Evolutionary conservation across 2,113 vertebrate genomes (phyloP).

Genomic region (Syngnathoides biaculeatus): DNA sequence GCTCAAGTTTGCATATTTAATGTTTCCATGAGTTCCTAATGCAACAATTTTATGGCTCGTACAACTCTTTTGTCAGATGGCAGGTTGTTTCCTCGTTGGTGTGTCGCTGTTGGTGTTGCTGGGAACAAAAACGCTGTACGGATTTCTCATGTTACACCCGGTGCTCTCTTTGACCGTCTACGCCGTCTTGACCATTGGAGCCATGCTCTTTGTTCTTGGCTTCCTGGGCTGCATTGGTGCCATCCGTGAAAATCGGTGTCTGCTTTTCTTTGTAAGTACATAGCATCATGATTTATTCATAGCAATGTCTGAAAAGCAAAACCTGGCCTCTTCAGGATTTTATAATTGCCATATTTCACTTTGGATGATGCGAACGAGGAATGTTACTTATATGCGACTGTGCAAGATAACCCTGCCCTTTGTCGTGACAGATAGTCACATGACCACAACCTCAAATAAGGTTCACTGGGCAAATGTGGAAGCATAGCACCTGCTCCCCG

Average conservation of each 20-base stretch:
- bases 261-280: constrained; percentile 91
- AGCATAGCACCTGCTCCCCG: neutral
- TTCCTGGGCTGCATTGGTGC: constrained; percentile 96
- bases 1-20: neutral
- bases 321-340: no score
- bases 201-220: constrained; percentile 91
- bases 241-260: constrained; percentile 92
- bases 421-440: no score
- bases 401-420: no score
- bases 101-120: constrained; percentile 92
- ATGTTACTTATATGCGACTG: neutral
- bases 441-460: neutral
- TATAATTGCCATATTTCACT: no score
- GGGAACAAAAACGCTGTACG: constrained; percentile 90
- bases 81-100: constrained; percentile 88
- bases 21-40: neutral
- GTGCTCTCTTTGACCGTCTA: constrained; percentile 88
- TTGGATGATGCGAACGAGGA: neutral
- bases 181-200: constrained; percentile 89
- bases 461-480: neutral
- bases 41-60: neutral
- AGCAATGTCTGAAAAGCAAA: no score
- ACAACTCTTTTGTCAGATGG: constrained; percentile 72
- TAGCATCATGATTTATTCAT: no score
- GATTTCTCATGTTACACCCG: constrained; percentile 90